A percentile compares a stretch with the other conserved stretches of the same genome.
Conservation (phyloP, 2,113 vertebrate species). For the Tonatia bakeri region DNA sequence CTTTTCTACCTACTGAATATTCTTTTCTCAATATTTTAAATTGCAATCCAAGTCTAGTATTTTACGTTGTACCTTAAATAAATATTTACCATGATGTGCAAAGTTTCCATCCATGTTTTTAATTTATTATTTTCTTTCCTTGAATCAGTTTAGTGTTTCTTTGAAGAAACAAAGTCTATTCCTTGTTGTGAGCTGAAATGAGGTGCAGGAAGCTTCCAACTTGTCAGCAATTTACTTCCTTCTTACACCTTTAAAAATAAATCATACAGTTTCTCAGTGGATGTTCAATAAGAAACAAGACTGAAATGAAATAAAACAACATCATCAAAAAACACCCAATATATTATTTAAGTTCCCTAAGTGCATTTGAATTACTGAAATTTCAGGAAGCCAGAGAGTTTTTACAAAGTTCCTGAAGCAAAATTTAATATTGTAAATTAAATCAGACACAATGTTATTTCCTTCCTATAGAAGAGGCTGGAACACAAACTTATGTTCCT, state of each 20-base stretch:
- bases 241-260: not conserved
- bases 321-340: not conserved
- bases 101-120: not conserved
- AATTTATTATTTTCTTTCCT: not conserved
- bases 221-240: not conserved
- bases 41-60: not conserved
- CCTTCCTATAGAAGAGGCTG: not conserved
- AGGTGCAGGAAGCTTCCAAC: not conserved
- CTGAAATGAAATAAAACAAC: not conserved
- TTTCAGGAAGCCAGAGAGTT: not conserved
- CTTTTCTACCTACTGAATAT: slow-evolving; percentile 54
- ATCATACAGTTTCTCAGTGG: not conserved
- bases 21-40: slow-evolving; percentile 24
- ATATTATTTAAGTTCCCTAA: not conserved
- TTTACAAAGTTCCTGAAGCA: not conserved
- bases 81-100: slow-evolving; percentile 51
- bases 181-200: not conserved
- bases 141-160: not conserved
- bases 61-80: slow-evolving; percentile 61
- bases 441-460: not conserved
- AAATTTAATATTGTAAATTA: slow-evolving; percentile 25
- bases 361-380: not conserved
- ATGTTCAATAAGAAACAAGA: not conserved
- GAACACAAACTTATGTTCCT: not conserved
- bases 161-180: not conserved